phyloP scores from a whole-genome alignment of 2,888 invertebrate species.

The Mythimna pallens region DNA sequence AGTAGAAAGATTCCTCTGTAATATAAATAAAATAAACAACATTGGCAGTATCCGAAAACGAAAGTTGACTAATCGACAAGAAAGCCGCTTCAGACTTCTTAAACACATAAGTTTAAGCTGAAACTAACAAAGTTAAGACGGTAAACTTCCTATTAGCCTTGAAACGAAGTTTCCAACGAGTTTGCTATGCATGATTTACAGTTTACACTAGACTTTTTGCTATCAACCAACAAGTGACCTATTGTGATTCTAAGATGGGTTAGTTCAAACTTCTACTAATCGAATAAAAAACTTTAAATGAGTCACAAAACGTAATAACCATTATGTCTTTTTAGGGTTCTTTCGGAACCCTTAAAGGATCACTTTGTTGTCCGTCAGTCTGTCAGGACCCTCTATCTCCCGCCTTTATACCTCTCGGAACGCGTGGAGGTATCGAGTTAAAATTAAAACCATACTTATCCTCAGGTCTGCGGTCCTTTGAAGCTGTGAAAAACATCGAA shows the following conservation, averaged over 20 bases:
- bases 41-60: background rate
- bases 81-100: constrained; percentile 24
- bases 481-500: too few species aligned
- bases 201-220: constrained; percentile 53
- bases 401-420: too few species aligned
- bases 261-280: constrained; percentile 19
- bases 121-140: constrained; percentile 47
- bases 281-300: constrained; percentile 1
- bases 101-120: constrained; percentile 38
- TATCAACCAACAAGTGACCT: constrained; percentile 22
- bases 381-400: too few species aligned
- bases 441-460: too few species aligned
- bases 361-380: too few species aligned
- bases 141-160: constrained; percentile 57
- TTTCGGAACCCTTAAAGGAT: too few species aligned
- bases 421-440: too few species aligned
- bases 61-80: constrained; percentile 25
- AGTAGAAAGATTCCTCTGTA: background rate
- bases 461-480: too few species aligned
- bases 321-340: constrained; percentile 11
- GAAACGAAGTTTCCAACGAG: constrained; percentile 52
- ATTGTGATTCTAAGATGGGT: constrained; percentile 16
- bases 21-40: background rate
- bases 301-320: constrained; percentile 12
- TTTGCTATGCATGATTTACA: constrained; percentile 52